phyloP scores from a whole-genome alignment of 2,113 vertebrate genomes.

The Spheniscus mendiculus region DNA sequence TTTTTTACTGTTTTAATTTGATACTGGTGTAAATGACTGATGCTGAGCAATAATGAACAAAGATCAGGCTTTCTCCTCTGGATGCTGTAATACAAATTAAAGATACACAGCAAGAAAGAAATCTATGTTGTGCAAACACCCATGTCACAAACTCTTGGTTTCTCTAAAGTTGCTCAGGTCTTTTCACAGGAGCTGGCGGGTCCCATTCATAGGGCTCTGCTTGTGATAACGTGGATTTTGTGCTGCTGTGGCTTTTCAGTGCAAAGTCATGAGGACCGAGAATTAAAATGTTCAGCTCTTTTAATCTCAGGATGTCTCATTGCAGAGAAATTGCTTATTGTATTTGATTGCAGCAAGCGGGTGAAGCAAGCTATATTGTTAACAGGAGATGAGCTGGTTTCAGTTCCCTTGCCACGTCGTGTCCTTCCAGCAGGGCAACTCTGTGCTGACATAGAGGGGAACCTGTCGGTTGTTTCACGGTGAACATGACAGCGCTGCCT shows the following conservation, averaged over 20 bases:
- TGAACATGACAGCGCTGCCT: fast-evolving
- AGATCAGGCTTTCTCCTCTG: background rate
- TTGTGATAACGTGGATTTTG: background rate
- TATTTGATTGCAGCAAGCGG: background rate
- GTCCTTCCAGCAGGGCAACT: background rate
- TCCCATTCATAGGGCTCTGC: background rate
- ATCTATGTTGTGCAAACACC: background rate
- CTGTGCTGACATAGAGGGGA: background rate
- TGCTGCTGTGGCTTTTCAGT: background rate
- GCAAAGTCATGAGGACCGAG: background rate
- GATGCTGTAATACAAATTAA: background rate
- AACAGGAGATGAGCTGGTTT: background rate
- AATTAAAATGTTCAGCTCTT: background rate
- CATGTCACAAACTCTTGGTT: background rate
- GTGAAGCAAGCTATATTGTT: background rate
- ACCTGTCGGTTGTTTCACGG: fast-evolving
- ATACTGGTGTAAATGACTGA: background rate
- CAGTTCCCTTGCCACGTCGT: fast-evolving
- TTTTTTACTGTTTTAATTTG: background rate
- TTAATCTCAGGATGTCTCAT: background rate
- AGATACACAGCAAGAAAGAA: background rate
- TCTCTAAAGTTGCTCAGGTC: background rate
- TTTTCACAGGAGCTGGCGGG: background rate
- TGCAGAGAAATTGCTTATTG: background rate
- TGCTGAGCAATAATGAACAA: background rate